Evolutionary conservation across 2,888 invertebrate genomes (phyloP).

Genomic region (Eristalinus sepulchralis): DNA sequence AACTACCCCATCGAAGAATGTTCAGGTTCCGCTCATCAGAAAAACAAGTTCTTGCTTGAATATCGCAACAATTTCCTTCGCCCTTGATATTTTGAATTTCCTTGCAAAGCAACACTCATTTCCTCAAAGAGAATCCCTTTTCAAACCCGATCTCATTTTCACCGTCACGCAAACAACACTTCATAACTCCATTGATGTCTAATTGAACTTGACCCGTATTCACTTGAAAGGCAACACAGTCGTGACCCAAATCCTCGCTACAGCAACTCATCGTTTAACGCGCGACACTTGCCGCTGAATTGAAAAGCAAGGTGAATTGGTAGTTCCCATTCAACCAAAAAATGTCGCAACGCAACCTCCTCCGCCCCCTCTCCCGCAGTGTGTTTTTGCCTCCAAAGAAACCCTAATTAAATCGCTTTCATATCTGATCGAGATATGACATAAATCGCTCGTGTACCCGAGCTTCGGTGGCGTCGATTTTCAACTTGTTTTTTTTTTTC

Average conservation of each 20-base stretch:
- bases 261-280: background rate
- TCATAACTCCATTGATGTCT: background rate
- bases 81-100: no score
- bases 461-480: conserved; percentile 17
- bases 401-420: conserved; percentile 44
- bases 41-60: no score
- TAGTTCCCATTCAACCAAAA: background rate
- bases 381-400: background rate
- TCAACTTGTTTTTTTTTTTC: conserved; percentile 34
- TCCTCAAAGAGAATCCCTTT: no score
- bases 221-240: background rate
- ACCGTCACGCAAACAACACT: background rate
- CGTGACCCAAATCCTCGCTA: conserved; percentile 16
- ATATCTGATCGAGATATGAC: conserved; percentile 59
- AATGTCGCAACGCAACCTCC: background rate
- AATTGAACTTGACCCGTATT: conserved; percentile 24
- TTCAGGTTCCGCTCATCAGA: no score
- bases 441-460: conserved; percentile 31
- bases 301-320: background rate
- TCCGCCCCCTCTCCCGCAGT: background rate
- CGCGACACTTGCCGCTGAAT: background rate
- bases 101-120: no score
- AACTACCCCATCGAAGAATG: no score
- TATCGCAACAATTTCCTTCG: no score
- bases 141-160: no score